A percentile compares a stretch with the other conserved stretches of the same genome.
phyloP scores from a whole-genome alignment of 2,888 invertebrate species.

The Pyrrhia umbra region DNA sequence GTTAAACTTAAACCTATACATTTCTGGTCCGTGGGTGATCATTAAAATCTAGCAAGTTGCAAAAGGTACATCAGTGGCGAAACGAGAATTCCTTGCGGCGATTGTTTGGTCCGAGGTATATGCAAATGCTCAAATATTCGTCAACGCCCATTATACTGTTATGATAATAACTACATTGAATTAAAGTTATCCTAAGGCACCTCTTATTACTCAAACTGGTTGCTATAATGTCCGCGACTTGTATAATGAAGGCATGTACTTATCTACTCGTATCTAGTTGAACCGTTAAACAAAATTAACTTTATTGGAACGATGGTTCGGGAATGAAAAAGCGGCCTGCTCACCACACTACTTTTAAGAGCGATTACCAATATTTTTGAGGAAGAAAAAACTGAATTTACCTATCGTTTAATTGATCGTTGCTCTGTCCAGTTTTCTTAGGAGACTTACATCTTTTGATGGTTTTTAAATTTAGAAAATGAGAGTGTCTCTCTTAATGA shows the following conservation, averaged over 20 bases:
- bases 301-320: conserved; percentile 1
- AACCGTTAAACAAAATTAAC: conserved; percentile 10
- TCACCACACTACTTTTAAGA: no score
- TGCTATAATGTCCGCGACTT: conserved; percentile 28
- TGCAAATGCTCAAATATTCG: conserved; percentile 68
- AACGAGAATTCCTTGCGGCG: conserved; percentile 62
- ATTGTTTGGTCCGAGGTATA: conserved; percentile 66
- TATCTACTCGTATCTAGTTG: conserved; percentile 18
- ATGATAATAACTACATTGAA: conserved; percentile 51
- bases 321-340: not conserved
- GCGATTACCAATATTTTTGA: no score
- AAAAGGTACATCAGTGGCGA: conserved; percentile 38
- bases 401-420: no score
- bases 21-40: conserved; percentile 14
- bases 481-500: no score
- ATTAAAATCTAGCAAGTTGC: conserved; percentile 27
- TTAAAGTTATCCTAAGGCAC: conserved; percentile 51
- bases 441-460: no score
- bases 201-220: conserved; percentile 47
- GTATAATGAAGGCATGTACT: conserved; percentile 29
- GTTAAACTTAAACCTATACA: conserved; percentile 18
- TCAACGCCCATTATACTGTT: conserved; percentile 62
- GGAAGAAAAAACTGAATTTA: no score
- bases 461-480: no score
- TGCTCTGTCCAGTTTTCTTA: no score